phyloP scores from a whole-genome alignment of 1,140 invertebrate species.

The Euschistus heros region DNA sequence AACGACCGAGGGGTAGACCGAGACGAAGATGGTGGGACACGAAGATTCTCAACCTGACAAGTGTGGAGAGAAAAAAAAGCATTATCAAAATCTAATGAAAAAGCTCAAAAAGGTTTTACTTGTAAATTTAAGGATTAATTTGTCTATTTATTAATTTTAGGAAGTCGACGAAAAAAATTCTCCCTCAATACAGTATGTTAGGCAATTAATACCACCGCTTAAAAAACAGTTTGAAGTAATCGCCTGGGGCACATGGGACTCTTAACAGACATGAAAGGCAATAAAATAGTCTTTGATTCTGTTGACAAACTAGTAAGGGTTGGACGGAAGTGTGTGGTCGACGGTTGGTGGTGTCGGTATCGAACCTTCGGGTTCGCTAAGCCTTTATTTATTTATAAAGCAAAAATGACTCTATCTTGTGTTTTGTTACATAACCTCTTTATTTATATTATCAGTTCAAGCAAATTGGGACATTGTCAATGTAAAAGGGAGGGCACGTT shows the following conservation, averaged over 20 bases:
- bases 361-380: no score
- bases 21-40: no score
- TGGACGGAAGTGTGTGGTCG: no score
- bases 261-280: constrained; percentile 86
- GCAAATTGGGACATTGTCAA: no score
- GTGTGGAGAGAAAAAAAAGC: constrained; percentile 75
- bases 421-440: no score
- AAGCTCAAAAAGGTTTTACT: constrained; percentile 71
- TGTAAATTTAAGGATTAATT: not conserved
- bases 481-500: no score
- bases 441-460: no score
- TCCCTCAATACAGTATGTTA: constrained; percentile 71
- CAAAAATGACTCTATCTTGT: no score
- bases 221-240: constrained; percentile 81
- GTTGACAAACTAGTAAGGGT: constrained; percentile 79
- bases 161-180: constrained; percentile 80
- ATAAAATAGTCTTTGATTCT: constrained; percentile 87
- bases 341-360: no score
- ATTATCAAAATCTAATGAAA: constrained; percentile 90
- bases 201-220: constrained; percentile 79
- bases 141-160: constrained; percentile 35
- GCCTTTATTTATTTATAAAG: no score
- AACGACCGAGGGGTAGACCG: no score
- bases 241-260: constrained; percentile 84
- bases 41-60: constrained; percentile 65